Percentiles rank a stretch among this genome's conserved stretches.
Evolutionary conservation across 1,140 invertebrate species (phyloP).

Genomic region (Lerema accius): DNA sequence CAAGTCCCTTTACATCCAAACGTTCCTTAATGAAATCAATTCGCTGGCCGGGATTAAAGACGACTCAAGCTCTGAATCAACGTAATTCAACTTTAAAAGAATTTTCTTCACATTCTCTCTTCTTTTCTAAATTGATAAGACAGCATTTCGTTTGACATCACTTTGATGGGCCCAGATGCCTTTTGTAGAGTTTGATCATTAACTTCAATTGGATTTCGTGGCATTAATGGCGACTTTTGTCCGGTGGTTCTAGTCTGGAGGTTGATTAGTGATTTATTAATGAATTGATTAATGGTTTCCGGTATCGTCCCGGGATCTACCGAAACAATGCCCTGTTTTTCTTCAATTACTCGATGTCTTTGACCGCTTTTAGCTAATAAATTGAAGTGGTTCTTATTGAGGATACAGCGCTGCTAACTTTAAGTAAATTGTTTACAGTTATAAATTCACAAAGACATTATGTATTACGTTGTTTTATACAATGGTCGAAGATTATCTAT

Average conservation of each 20-base stretch:
- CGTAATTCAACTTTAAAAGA: constrained; percentile 44
- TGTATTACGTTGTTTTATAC: no score
- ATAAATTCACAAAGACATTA: no score
- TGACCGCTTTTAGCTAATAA: constrained; percentile 10
- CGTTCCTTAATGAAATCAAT: constrained; percentile 47
- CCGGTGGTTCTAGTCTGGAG: constrained; percentile 6
- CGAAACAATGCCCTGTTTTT: constrained; percentile 14
- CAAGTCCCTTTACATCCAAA: constrained; percentile 26
- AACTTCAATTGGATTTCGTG: constrained; percentile 41
- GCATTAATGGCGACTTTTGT: constrained; percentile 39
- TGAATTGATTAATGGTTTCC: constrained; percentile 40
- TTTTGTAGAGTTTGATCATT: constrained; percentile 47
- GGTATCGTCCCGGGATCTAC: constrained; percentile 6
- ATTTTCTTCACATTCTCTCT: constrained; percentile 38
- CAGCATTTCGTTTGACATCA: constrained; percentile 32
- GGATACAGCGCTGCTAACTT: no score
- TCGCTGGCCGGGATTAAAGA: constrained; percentile 39
- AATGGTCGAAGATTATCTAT: no score
- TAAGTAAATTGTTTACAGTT: no score
- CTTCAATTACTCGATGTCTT: constrained; percentile 9
- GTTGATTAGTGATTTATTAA: constrained; percentile 50
- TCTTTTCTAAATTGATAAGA: constrained; percentile 36
- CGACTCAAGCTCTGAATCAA: constrained; percentile 41
- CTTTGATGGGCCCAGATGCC: constrained; percentile 37
- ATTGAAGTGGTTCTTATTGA: no score